These are phyloP conservation scores for Stylophora pistillata DNA, from an alignment of 64 coral and sea anemone species.

Conservation along the genomic window DNA sequence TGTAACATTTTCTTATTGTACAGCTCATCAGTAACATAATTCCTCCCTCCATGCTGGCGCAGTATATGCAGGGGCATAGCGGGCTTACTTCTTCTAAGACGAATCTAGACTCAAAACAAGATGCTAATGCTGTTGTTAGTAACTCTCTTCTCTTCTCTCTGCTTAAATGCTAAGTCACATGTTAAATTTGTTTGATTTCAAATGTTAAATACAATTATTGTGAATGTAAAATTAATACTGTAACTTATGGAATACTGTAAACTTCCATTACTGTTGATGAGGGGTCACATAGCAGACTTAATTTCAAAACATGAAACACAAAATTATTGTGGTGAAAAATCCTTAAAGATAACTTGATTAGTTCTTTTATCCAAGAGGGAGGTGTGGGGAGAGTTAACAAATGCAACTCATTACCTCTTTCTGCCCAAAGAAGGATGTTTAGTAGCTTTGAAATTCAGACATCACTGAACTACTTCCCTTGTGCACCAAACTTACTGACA, in stretches of 20 bases:
- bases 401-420: too few relatives aligned
- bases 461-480: too few relatives aligned
- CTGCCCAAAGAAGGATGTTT: too few relatives aligned
- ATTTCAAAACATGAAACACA: background rate
- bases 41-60: slow-evolving; percentile 34
- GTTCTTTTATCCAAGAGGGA: too few relatives aligned
- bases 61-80: slow-evolving; percentile 30
- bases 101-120: slow-evolving; percentile 30
- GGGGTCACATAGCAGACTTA: background rate
- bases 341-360: too few relatives aligned
- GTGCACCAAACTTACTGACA: too few relatives aligned
- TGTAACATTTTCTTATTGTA: slow-evolving; percentile 13
- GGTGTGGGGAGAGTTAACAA: too few relatives aligned
- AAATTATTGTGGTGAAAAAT: too few relatives aligned
- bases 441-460: too few relatives aligned
- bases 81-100: background rate
- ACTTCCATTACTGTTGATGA: background rate
- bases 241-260: background rate
- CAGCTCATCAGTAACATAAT: slow-evolving; percentile 53
- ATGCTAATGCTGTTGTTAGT: slow-evolving; percentile 34
- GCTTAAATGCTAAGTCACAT: background rate
- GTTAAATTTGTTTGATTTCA: too few relatives aligned
- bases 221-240: background rate
- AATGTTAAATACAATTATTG: too few relatives aligned
- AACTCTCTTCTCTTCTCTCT: background rate